phyloP scores from a whole-genome alignment of 2,797 vertebrate species.

The Bryconaethiops microstoma region DNA sequence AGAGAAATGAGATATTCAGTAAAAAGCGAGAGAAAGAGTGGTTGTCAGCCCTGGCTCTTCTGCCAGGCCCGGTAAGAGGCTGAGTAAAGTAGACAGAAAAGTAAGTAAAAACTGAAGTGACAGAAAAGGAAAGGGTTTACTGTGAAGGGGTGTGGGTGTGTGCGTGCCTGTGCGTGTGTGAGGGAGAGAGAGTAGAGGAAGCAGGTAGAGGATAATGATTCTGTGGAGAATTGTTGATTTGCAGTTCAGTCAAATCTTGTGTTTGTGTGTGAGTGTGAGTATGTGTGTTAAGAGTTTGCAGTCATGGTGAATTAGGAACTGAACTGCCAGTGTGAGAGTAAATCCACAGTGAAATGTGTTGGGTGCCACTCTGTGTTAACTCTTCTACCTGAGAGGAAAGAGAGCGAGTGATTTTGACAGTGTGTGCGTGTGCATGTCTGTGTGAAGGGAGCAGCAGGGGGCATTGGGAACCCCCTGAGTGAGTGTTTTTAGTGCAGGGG shows the following conservation, averaged over 20 bases:
- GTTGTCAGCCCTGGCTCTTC: too few species aligned
- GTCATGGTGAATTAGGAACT: slow-evolving; percentile 14
- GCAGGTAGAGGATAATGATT: not conserved
- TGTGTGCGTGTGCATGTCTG: not conserved
- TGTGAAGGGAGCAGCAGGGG: not conserved
- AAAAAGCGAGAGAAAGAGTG: not conserved
- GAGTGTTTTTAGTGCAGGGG: slow-evolving; percentile 40
- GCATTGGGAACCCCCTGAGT: not conserved
- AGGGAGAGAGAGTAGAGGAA: slow-evolving; percentile 20
- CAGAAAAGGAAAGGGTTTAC: not conserved
- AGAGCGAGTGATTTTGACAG: slow-evolving; percentile 9
- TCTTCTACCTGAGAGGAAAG: slow-evolving; percentile 22
- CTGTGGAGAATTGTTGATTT: slow-evolving; percentile 10
- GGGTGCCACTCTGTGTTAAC: slow-evolving; percentile 22
- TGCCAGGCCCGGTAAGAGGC: too few species aligned
- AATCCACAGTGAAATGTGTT: slow-evolving; percentile 28
- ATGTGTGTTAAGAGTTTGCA: not conserved
- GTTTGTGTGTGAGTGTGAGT: not conserved
- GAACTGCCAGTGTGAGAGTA: slow-evolving; percentile 2
- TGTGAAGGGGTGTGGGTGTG: not conserved
- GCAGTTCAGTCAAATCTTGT: not conserved
- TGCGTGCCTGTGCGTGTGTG: not conserved
- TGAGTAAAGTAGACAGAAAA: too few species aligned
- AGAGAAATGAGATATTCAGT: not conserved
- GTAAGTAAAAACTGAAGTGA: not conserved